Evolutionary conservation across 2,888 invertebrate genomes (phyloP), one percentile per base, ranked within the genome.

Genomic region (Diarsia dahlii): DNA sequence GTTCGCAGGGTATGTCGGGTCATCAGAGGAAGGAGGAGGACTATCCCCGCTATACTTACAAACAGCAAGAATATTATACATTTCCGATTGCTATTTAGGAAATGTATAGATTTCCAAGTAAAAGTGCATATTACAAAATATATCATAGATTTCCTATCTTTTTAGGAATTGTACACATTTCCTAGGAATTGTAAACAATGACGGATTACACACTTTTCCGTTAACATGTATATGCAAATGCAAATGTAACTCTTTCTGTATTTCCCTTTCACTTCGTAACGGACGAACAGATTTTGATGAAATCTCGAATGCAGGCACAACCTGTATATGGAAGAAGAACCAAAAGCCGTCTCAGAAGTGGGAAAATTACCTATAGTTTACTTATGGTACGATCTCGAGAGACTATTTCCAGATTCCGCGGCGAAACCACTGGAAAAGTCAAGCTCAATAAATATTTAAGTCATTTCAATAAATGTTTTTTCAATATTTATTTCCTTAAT

Each of bases 391-490:
- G 6, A 20, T 10, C 10, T 3, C 10, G 0, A 39, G 34, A 9
- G 20, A 2, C 20, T 39, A 10, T 39, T 39, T 62, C 13, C 12
- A n/a, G 20, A 39, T 5, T 1, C 12, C 20, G 18, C 20, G 60
- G 20, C 12, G 20, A 62, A 58, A 18, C 28, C 18, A 9, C 15
- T 1, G 2, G 15, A 10, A 58, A 28, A 58, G 9, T 58, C 28
- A 15, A 28, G 15, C 9, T 58, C n/a, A n/a, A n/a, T n/a, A n/a
- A n/a, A n/a, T 62, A 63, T 54, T 46, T 20, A 64, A 76, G 23
- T 75, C 3, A 66, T 50, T 58, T 12, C 45, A 65, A 65, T 48
- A 58, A 75, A 58, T 58, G 48, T 58, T 76, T 50, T 28, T 45
- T 58, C n/a, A 12, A 18, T 45, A 77, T 50, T 45, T 67, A 23